A percentile compares a stretch with the other conserved stretches of the same genome.
Evolutionary conservation across 2,113 vertebrate genomes (phyloP).

Genomic region (Craseonycteris thonglongyai): DNA sequence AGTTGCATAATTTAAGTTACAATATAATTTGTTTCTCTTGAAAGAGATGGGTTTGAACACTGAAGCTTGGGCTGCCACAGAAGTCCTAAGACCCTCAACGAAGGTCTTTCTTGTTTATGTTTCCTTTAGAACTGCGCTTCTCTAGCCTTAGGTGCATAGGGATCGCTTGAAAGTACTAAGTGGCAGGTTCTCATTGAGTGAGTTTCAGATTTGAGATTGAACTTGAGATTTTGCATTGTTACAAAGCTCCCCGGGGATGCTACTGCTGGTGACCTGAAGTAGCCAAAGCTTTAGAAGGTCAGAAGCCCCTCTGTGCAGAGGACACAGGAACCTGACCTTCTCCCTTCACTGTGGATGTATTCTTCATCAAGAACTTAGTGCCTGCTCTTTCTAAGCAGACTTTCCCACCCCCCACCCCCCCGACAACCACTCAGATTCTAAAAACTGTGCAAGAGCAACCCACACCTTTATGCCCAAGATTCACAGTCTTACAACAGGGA

Average conservation of each 20-base stretch:
- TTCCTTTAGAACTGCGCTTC: not conserved
- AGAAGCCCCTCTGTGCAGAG: accelerated
- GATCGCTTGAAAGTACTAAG: not conserved
- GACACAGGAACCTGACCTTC: not conserved
- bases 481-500: not conserved
- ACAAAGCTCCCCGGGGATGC: not conserved
- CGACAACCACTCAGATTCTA: not conserved
- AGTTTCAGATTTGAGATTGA: not conserved
- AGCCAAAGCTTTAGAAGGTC: not conserved
- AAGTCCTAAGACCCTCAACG: not conserved
- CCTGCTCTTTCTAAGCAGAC: not conserved
- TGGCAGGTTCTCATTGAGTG: not conserved
- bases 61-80: not conserved
- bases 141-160: accelerated
- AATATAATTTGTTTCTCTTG: not conserved
- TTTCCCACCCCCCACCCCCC: too few species aligned
- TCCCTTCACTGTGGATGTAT: not conserved
- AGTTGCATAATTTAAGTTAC: not conserved
- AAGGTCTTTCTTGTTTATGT: not conserved
- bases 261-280: not conserved
- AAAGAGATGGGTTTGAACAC: not conserved
- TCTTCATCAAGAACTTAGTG: too few species aligned
- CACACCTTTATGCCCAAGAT: not conserved
- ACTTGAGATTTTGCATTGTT: not conserved
- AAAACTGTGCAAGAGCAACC: not conserved